Evolutionary conservation across 2,113 vertebrate species (phyloP), one percentile per base, ranked within the genome.

Genomic region (Prionailurus bengalensis): DNA sequence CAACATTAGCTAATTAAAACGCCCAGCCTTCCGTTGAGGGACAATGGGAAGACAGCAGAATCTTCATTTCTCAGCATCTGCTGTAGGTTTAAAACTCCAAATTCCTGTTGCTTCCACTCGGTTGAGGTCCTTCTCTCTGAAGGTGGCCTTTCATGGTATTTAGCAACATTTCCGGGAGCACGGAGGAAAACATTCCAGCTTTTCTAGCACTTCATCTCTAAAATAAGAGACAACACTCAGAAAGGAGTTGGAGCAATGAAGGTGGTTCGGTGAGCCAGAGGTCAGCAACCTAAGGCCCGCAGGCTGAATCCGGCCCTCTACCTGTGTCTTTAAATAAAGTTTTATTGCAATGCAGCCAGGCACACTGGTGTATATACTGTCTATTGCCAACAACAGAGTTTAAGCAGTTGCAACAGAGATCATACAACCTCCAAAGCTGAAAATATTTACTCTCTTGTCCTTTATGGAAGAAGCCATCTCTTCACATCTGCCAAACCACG

Each of bases 1-100:
- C 94, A 92, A 97, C 97, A 96, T 97, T 96, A 95, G 89, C 97
- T 97, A 97, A 98, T 97, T 96, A 96, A 97, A 97, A 98, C 80
- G 71, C 96, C 95, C 95, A 84, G 97, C 93, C 89, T 94, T 96
- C 92, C 92, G 63, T 0, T 5, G 89, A 84, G 89, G 95, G 96
- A 45, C 71, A 89, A 16, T 48, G 83, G 63, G 91, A 61, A 97
- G 85, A 93, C 71, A 51, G 84, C 11, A 13, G 58, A 74, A 73
- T 94, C 29, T 19, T 65, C 83, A 36, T 81, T 89, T 96, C 95
- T 81, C 87, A 70, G 94, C 89, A 96, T 80, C 96, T 93, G 92
- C 74, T 68, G 8, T 8, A 51, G 74, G 89, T 74, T 86, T 58
- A 48, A 68, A 91, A 93, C 80, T 83, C 83, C 61, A 33, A 63